These are phyloP conservation scores for Reticulitermes speratus DNA, from an alignment of 1,140 invertebrate species.

Conservation along the genomic window DNA sequence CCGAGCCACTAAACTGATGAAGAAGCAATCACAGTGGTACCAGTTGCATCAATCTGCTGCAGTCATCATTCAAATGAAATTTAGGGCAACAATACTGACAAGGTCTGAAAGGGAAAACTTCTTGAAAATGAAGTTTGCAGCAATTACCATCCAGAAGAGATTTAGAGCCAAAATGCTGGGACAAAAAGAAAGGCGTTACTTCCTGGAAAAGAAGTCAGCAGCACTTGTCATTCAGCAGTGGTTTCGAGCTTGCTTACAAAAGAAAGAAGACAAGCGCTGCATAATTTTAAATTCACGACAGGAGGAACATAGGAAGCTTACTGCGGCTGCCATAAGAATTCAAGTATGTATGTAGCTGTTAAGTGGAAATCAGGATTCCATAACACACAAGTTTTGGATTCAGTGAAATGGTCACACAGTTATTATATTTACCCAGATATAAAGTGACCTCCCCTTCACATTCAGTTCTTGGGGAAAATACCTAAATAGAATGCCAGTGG, in stretches of 20 bases:
- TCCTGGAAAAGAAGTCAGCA: background rate
- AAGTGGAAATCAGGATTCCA: no score
- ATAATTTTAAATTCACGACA: conserved; percentile 37
- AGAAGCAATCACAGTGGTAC: background rate
- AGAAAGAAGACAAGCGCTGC: conserved; percentile 43
- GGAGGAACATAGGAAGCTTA: background rate
- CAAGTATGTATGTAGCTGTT: conserved; percentile 48
- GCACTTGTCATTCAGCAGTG: background rate
- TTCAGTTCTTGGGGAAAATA: no score
- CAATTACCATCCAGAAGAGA: conserved; percentile 49
- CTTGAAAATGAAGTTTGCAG: conserved; percentile 43
- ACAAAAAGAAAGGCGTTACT: background rate
- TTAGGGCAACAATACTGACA: conserved; percentile 40
- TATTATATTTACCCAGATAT: no score
- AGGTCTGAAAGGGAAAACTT: conserved; percentile 45
- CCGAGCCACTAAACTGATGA: background rate
- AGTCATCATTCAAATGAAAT: background rate
- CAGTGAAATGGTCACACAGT: no score
- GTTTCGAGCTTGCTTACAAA: conserved; percentile 40
- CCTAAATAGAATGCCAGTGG: no score
- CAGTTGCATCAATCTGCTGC: background rate
- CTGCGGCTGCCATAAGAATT: conserved; percentile 59
- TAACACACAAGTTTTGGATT: no score
- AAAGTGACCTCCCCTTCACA: no score
- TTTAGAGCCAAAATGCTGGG: conserved; percentile 40